Evolutionary conservation across 2,888 invertebrate genomes (phyloP).

Genomic region (Nymphalis c-album): DNA sequence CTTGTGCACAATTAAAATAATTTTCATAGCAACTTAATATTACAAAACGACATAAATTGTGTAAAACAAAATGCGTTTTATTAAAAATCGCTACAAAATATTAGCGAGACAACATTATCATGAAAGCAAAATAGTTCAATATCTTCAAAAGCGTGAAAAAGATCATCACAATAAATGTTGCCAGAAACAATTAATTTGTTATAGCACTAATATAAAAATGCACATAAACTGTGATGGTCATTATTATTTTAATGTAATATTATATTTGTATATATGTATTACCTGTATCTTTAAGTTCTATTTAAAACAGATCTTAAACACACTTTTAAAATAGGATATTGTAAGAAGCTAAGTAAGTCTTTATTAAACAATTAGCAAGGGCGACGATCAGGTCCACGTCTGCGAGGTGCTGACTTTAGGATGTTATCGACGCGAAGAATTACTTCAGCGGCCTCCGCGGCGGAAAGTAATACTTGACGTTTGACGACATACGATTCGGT

Average conservation of each 20-base stretch:
- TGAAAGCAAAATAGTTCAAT: constrained; percentile 10
- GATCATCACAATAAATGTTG: not conserved
- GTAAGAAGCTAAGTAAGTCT: constrained; percentile 3
- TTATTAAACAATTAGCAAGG: constrained; percentile 83
- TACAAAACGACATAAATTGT: not conserved
- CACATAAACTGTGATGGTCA: no score
- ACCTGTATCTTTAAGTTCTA: not conserved
- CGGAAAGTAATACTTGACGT: constrained; percentile 95
- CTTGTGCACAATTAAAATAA: constrained; percentile 4
- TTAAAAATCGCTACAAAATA: not conserved
- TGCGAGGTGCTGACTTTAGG: constrained; percentile 94
- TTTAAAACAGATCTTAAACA: not conserved
- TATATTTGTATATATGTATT: no score
- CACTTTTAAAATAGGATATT: constrained; percentile 12
- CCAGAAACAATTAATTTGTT: not conserved
- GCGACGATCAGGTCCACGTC: constrained; percentile 92
- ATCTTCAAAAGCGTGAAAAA: constrained; percentile 11
- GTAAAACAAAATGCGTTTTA: not conserved
- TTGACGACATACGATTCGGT: constrained; percentile 99
- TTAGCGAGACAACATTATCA: not conserved
- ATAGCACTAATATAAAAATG: no score
- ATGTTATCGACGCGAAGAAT: constrained; percentile 99
- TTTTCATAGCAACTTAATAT: constrained; percentile 3
- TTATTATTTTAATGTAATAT: no score
- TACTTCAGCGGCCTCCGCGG: constrained; percentile 99